Evolutionary conservation across 2,797 vertebrate genomes (phyloP), one percentile per base, ranked within the genome.

Genomic region (Phoebastria nigripes): DNA sequence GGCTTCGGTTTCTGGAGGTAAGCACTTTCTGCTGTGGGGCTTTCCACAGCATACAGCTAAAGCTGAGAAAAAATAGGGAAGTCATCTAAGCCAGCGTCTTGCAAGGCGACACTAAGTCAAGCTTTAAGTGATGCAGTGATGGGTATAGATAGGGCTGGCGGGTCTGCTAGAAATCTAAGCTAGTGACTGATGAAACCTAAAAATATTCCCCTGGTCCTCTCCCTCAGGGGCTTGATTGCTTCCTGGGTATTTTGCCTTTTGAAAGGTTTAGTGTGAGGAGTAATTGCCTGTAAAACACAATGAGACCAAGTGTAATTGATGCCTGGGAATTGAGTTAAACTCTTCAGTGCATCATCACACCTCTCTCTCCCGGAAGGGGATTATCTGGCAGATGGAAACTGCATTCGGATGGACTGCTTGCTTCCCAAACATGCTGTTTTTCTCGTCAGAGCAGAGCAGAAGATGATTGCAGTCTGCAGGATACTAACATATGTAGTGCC

Each of bases 281-380:
- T 82, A 89, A 86, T 86, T 93, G 87, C 21, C 87, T 80, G 84
- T 83, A 89, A 87, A 89, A 72, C 21, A 76, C 59, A 59, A 80
- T 59, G 63, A 63, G 58, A 62, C 67, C 24, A 37, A 85, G 58
- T 13, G 39, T 77, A 89, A 91, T n/a, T 67, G 77, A 91, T 37
- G 72, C 14, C 47, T 72, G 72, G 69, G 84, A 91, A 89, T 42
- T 77, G 78, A 89, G 78, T 94, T 91, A 89, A 91, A 85, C 51
- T 84, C 87, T 55, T 65, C 18, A 8, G 87, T 85, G 70, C 61
- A 51, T 73, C 74, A 56, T 31, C 12, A 2, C 83, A 90, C 65
- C 70, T 92, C 66, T 37, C 33, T 33, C 59, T 92, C 61, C 82
- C 0, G 0, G 55, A 69, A 87, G 61, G 20, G 55, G 13, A 31